phyloP scores from a whole-genome alignment of 2,797 vertebrate species.

The Monodelphis domestica region DNA sequence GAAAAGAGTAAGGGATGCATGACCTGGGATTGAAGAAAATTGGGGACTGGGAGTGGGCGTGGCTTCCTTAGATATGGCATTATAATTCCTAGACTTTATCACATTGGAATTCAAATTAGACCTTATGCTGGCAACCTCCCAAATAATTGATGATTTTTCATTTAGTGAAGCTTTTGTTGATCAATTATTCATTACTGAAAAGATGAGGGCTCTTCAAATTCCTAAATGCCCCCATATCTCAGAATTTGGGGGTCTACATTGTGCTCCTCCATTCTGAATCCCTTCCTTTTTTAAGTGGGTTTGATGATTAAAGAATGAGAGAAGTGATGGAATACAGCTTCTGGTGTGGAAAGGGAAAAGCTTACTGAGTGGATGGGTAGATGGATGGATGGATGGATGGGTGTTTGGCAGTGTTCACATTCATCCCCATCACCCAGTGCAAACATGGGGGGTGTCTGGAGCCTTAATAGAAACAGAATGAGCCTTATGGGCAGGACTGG shows the following conservation, averaged over 20 bases:
- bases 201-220: slow-evolving; percentile 47
- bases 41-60: background rate
- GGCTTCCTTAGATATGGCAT: slow-evolving; percentile 30
- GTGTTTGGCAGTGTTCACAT: background rate
- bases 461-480: background rate
- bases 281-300: background rate
- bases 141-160: slow-evolving; percentile 61
- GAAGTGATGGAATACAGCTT: background rate
- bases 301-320: background rate
- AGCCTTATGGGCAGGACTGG: background rate
- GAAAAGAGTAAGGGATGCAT: background rate
- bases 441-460: background rate
- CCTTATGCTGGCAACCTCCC: slow-evolving; percentile 59
- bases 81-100: slow-evolving; percentile 60
- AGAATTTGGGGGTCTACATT: slow-evolving; percentile 17
- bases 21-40: background rate
- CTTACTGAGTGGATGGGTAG: background rate
- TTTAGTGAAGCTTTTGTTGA: slow-evolving; percentile 64
- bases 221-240: slow-evolving; percentile 14
- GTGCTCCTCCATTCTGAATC: background rate
- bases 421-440: background rate
- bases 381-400: background rate
- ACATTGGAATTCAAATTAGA: slow-evolving; percentile 59
- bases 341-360: background rate
- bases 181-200: slow-evolving; percentile 60